Base-by-base conservation (phyloP, 1,140 invertebrate species). In the Caerostris darwini region DNA sequence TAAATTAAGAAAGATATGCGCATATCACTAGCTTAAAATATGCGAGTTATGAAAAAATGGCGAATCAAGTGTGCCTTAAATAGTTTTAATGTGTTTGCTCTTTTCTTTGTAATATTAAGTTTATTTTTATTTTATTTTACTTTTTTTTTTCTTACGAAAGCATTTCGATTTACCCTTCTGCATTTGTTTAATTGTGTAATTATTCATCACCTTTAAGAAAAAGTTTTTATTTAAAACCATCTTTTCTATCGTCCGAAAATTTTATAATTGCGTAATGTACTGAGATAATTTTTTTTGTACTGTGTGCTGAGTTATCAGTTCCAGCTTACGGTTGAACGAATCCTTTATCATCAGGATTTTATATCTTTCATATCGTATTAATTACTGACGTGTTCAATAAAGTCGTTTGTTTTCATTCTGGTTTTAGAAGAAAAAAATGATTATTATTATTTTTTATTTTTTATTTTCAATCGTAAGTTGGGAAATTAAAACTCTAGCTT, bases 1-100 rank as follows among this genome's bases (percentile, higher is more conserved):
- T 93, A 93, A 93, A 93, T 93, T 85, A 93, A 93, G 92, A 87
- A 93, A 86, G 82, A 93, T 93, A 93, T 87, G 83, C 83, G 77
- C 83, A 71, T 93, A 93, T 93, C 92, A 93, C 83, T 87, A 53
- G 56, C 92, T 86, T 57, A 71, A 93, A 56, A 58, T 69, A 87
- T 71, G 56, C 71, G 17, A 12, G 83, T 50, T 53, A 61, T 50
- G n/a, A 61, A 85, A 93, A 93, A 87, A 71, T n/a, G n/a, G 10
- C 54, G 56, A 71, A 87, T 67, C 57, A 93, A 93, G 83, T 58
- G 34, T 34, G 61, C 19, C 59, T 86, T 87, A 93, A 93, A 87
- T 71, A 86, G 82, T 87, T 93, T 87, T 61, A 83, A 17, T 14
- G 64, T n/a, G 19, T n/a, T 59, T 34, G 34, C 34, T 34, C 34